Base-by-base conservation (phyloP, 2,888 invertebrate species). In the Ophion slaviceki region DNA sequence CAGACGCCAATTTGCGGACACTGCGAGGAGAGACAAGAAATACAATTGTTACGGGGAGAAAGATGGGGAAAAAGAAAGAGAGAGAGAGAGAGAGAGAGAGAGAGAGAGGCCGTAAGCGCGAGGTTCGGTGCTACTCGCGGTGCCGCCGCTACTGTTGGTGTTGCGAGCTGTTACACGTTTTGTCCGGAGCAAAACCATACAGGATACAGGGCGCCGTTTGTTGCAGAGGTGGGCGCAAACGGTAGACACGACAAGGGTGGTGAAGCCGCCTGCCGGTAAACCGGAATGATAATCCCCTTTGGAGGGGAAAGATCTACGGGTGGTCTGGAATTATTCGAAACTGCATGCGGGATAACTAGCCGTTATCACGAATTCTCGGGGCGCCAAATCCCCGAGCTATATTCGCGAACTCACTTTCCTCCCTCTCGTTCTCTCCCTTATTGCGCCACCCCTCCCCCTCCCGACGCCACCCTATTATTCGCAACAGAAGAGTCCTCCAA, bases 311-410 rank as follows among this genome's bases (percentile, higher is more conserved):
- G 70, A 76, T 86, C 83, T 84, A 80, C 75, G 85, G 83, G 17
- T 5, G 17, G 85, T 83, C 80, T 80, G 77, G 80, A 84, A 86
- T 86, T 86, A 86, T 84, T 86, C 86, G 86, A 84, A 78, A 84
- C 83, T 84, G 84, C 77, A 84, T 80, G 86, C 80, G 80, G 80
- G 68, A 82, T 85, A 85, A 85, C 79, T 82, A 82, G 83, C 85
- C 86, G 84, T 86, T 86, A 86, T 86, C 80, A 86, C 86, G 84
- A 86, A 86, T 86, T 86, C 86, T 80, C 72, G 75, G 68, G 79
- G 76, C 72, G 83, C 83, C 75, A 86, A 59, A 82, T 72, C 74
- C 79, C 76, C 71, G 76, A 77, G 71, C 70, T 47, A 72, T 47
- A 72, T 80, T 74, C 62, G 47, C 84, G 80, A 78, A 80, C 76